Conservation (phyloP, 2,113 vertebrate genomes). For the Halcyon senegalensis region DNA sequence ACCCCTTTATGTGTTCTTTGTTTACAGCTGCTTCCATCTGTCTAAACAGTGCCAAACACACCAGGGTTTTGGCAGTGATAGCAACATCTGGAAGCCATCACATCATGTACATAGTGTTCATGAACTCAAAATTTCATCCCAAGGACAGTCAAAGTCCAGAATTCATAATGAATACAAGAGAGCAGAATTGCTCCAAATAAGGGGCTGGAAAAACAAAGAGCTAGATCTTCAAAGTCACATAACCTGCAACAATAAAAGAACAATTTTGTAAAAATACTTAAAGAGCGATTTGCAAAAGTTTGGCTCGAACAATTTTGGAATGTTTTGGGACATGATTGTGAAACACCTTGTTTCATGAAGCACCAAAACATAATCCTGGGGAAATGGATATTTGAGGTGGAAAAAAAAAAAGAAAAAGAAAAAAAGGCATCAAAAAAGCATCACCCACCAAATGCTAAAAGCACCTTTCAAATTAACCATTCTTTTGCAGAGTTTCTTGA, state of each 20-base stretch:
- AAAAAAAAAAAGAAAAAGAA: background rate
- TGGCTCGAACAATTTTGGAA: background rate
- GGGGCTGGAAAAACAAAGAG: background rate
- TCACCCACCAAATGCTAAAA: background rate
- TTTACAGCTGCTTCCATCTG: background rate
- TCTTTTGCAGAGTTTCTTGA: background rate
- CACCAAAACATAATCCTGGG: background rate
- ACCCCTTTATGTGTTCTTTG: background rate
- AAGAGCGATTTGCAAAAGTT: background rate
- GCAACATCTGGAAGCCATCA: background rate
- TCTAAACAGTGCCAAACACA: background rate
- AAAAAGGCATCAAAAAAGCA: background rate
- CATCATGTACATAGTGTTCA: background rate
- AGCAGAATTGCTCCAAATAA: background rate
- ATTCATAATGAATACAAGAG: background rate
- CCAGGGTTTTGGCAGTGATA: background rate
- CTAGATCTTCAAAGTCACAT: background rate
- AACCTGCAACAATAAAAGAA: background rate
- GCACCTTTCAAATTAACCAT: background rate
- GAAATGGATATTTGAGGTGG: background rate
- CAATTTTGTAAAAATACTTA: background rate
- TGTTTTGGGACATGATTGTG: background rate
- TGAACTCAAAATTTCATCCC: background rate
- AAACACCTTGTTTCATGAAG: background rate
- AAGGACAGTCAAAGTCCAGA: background rate